Conservation (phyloP, 2,888 invertebrate genomes). For the Lycaena phlaeas region DNA sequence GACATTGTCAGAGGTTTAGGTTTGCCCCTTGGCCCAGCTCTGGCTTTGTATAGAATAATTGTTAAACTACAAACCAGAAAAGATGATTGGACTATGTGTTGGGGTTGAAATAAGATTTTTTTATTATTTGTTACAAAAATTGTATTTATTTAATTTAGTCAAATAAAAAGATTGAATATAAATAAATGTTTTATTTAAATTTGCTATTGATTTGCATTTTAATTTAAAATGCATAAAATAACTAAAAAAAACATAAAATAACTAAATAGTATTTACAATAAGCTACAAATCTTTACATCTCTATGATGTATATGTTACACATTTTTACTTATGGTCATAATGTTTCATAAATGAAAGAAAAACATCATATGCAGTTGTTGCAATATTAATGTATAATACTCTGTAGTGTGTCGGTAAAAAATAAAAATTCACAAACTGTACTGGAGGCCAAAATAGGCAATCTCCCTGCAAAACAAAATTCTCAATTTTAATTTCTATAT, state of each 20-base stretch:
- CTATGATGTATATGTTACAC: slow-evolving; percentile 6
- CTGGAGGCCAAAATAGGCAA: slow-evolving; percentile 92
- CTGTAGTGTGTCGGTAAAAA: slow-evolving; percentile 86
- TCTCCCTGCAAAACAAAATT: slow-evolving; percentile 78
- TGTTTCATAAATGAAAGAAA: slow-evolving; percentile 93
- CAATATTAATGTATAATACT: slow-evolving; percentile 88
- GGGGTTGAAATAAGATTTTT: too few species aligned
- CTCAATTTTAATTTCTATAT: neutral
- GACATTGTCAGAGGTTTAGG: slow-evolving; percentile 88
- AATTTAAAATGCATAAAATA: too few species aligned
- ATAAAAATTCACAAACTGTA: slow-evolving; percentile 92
- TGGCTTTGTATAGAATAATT: slow-evolving; percentile 87
- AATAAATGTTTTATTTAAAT: too few species aligned
- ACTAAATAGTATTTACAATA: neutral
- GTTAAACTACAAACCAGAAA: slow-evolving; percentile 85
- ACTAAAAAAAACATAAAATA: too few species aligned
- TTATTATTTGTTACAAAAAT: too few species aligned
- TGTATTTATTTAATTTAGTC: too few species aligned
- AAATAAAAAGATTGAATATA: too few species aligned
- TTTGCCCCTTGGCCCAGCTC: slow-evolving; percentile 89
- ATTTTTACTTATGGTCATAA: slow-evolving; percentile 47
- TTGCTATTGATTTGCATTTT: too few species aligned
- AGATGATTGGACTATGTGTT: slow-evolving; percentile 81
- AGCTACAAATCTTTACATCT: neutral
- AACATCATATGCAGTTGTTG: slow-evolving; percentile 90